These are phyloP conservation scores for Hirtodrosophila duncani DNA, from an alignment of 2,888 invertebrate species.

Conservation along the genomic window DNA sequence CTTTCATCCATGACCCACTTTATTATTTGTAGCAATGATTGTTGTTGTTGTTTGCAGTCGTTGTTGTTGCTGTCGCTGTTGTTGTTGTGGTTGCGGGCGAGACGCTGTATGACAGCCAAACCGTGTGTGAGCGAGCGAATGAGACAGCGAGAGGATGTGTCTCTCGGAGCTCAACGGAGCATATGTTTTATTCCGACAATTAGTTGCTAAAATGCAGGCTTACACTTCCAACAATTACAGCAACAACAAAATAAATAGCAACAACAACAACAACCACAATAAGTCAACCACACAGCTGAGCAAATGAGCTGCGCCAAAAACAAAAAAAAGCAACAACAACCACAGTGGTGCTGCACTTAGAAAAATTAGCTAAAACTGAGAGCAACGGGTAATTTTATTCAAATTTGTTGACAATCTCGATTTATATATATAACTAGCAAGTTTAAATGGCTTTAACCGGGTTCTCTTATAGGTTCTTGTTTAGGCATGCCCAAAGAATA, in stretches of 20 bases:
- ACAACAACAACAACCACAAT: constrained; percentile 1
- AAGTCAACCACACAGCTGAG: constrained; percentile 58
- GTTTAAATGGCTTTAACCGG: no score
- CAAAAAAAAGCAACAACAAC: not conserved
- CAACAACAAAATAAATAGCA: no score
- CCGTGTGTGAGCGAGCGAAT: constrained; percentile 6
- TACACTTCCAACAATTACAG: constrained; percentile 14
- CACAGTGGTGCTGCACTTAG: no score
- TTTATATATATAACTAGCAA: no score
- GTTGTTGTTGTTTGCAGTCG: no score
- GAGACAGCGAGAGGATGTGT: constrained; percentile 7
- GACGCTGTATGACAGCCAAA: not conserved
- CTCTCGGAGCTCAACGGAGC: constrained; percentile 27
- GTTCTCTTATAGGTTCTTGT: no score
- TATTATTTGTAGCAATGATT: constrained; percentile 71
- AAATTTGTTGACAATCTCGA: no score
- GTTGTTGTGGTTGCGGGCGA: no score
- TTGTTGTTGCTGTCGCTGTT: constrained; percentile 1
- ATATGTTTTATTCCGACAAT: constrained; percentile 68
- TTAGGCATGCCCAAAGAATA: no score
- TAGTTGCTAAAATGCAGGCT: constrained; percentile 69
- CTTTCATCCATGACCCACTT: constrained; percentile 78
- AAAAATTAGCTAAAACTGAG: no score
- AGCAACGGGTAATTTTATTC: no score
- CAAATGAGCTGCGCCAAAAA: constrained; percentile 42